Conservation (phyloP, 2,797 vertebrate genomes). For the Cichlasoma orientale region DNA sequence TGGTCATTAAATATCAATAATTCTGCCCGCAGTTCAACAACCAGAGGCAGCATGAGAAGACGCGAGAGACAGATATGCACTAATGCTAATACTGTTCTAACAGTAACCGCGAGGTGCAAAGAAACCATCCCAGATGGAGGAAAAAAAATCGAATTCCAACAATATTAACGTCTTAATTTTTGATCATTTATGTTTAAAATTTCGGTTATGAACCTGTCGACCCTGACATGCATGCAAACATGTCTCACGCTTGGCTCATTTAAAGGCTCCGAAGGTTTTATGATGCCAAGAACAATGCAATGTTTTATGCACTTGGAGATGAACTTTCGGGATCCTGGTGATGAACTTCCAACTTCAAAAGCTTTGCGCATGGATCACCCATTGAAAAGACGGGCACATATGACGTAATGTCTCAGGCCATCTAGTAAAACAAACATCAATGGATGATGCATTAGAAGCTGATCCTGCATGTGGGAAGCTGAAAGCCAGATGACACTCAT, state of each 20-base stretch:
- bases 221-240: not conserved
- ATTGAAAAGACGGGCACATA: slow-evolving; percentile 44
- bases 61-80: not conserved
- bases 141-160: too few species aligned
- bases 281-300: slow-evolving; percentile 3
- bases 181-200: not conserved
- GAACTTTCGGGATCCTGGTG: slow-evolving; percentile 48
- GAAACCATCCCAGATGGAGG: not conserved
- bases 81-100: not conserved
- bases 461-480: slow-evolving; percentile 33
- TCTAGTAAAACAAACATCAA: slow-evolving; percentile 61
- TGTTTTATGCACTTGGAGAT: slow-evolving; percentile 44
- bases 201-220: not conserved
- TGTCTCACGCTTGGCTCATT: slow-evolving; percentile 22
- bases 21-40: not conserved
- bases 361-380: slow-evolving; percentile 35
- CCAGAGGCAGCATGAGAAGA: not conserved
- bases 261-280: slow-evolving; percentile 24
- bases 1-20: not conserved
- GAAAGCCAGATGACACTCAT: slow-evolving; percentile 55
- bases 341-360: slow-evolving; percentile 68
- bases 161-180: not conserved
- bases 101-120: not conserved
- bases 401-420: slow-evolving; percentile 60
- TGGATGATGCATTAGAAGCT: slow-evolving; percentile 42